A percentile compares a stretch with the other conserved stretches of the same genome.
phyloP scores from a whole-genome alignment of 2,888 invertebrate genomes.

The Mimachlamys varia region DNA sequence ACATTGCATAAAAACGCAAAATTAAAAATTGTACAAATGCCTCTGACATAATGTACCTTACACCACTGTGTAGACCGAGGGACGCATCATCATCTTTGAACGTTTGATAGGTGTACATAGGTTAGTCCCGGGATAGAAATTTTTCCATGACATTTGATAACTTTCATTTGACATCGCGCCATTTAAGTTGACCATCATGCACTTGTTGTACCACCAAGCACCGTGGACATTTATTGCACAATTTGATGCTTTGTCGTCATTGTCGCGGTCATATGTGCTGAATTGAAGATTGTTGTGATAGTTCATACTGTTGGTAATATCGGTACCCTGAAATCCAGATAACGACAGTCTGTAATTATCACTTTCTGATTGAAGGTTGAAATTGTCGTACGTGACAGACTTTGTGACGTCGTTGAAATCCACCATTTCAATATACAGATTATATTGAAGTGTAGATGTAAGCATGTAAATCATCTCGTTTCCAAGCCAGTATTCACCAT shows the following conservation, averaged over 20 bases:
- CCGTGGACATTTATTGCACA: not conserved
- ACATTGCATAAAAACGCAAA: too few relatives aligned
- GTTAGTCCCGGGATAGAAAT: not conserved
- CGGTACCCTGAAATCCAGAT: not conserved
- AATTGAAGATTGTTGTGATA: not conserved
- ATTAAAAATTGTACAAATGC: too few relatives aligned
- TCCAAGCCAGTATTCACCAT: not conserved
- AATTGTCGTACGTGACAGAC: not conserved
- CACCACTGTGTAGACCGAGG: too few relatives aligned
- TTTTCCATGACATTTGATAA: not conserved
- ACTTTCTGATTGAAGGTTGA: not conserved
- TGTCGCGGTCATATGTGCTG: not conserved
- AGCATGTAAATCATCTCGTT: not conserved
- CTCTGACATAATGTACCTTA: too few relatives aligned
- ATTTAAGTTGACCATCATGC: not conserved
- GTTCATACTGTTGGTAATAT: not conserved
- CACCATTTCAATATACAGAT: not conserved
- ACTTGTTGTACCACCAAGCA: not conserved
- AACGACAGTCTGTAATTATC: not conserved
- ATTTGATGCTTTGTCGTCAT: not conserved
- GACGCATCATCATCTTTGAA: not conserved
- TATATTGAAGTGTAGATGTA: not conserved
- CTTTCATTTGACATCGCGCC: not conserved
- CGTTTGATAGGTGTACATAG: not conserved
- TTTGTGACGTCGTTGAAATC: not conserved